These are phyloP conservation scores for Phorcus lineatus DNA, from an alignment of 2,888 invertebrate genomes.

Conservation along the genomic window DNA sequence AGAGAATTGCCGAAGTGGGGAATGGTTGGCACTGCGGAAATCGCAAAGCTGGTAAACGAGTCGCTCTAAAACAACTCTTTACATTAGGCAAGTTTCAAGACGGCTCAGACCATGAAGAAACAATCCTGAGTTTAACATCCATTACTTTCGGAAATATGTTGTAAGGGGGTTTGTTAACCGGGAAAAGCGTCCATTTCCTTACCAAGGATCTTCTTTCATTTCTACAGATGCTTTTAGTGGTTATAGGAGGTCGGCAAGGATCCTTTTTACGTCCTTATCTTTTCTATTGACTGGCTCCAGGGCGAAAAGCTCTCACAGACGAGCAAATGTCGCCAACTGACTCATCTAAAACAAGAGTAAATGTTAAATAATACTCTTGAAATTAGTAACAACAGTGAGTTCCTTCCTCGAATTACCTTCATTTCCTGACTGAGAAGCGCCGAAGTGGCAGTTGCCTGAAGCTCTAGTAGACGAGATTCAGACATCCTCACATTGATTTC, in stretches of 20 bases:
- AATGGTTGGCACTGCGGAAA: conserved; percentile 8
- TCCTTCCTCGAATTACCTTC: conserved; percentile 17
- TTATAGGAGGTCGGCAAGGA: conserved; percentile 20
- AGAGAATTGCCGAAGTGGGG: conserved; percentile 17
- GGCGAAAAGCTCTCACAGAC: conserved; percentile 18
- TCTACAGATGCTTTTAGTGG: conserved; percentile 13
- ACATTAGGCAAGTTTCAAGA: conserved; percentile 14
- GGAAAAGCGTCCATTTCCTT: conserved; percentile 14
- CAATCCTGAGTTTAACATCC: conserved; percentile 17
- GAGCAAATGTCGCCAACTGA: conserved; percentile 23
- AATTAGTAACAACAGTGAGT: conserved; percentile 15
- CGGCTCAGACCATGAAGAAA: neutral
- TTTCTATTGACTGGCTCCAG: conserved; percentile 19
- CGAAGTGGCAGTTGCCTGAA: conserved; percentile 14
- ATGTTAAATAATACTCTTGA: conserved; percentile 24
- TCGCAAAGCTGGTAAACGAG: conserved; percentile 6
- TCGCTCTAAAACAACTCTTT: conserved; percentile 9
- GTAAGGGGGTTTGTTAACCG: conserved; percentile 20
- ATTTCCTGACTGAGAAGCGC: conserved; percentile 15
- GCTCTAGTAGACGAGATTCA: neutral
- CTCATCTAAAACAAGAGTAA: conserved; percentile 18
- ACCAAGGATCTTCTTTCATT: conserved; percentile 13
- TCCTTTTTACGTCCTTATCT: conserved; percentile 11
- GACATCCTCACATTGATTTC: neutral
- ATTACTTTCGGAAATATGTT: conserved; percentile 24